Conservation (phyloP, 2,888 invertebrate genomes). For the Eupeodes latifasciatus region DNA sequence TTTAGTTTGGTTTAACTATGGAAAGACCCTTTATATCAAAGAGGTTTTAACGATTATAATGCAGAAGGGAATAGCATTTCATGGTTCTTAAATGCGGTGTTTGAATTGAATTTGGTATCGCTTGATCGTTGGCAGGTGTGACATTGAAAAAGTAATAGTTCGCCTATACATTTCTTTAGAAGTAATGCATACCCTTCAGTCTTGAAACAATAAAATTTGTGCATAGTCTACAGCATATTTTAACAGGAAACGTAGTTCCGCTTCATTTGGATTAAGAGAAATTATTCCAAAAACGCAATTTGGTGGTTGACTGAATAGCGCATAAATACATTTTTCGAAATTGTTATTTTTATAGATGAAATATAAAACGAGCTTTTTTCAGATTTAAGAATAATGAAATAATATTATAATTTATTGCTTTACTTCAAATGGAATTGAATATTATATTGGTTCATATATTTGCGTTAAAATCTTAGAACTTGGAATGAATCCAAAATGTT, state of each 20-base stretch:
- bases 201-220: slow-evolving; percentile 63
- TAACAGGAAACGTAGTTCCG: slow-evolving; percentile 6
- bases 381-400: background rate
- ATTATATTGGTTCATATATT: background rate
- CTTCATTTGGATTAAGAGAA: slow-evolving; percentile 6
- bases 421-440: background rate
- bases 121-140: slow-evolving; percentile 61
- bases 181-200: background rate
- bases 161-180: background rate
- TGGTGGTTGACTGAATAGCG: slow-evolving; percentile 21
- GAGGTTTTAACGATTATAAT: slow-evolving; percentile 65
- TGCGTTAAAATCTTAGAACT: background rate
- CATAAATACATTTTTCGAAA: background rate
- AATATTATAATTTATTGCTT: background rate
- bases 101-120: slow-evolving; percentile 22
- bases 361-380: background rate
- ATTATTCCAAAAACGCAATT: background rate
- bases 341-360: slow-evolving; percentile 1
- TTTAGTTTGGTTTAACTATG: slow-evolving; percentile 46
- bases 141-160: slow-evolving; percentile 58
- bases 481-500: slow-evolving; percentile 25
- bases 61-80: slow-evolving; percentile 47
- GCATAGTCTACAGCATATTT: background rate
- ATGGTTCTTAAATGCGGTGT: slow-evolving; percentile 26
- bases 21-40: slow-evolving; percentile 26